Conservation (phyloP, 2,888 invertebrate species). For the Leucophora obtusa region DNA sequence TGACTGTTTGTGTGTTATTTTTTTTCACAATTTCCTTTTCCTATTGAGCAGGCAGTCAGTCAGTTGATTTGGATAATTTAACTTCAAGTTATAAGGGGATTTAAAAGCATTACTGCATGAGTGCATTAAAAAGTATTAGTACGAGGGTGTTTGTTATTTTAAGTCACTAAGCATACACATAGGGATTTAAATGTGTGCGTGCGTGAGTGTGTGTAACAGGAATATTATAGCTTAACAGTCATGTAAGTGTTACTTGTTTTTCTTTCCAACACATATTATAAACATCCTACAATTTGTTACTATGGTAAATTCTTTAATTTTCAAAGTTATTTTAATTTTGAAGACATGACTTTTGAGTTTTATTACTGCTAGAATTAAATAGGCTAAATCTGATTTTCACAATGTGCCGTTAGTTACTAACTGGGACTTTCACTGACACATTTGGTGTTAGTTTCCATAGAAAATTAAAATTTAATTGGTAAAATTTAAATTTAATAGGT, state of each 20-base stretch:
- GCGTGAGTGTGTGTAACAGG: neutral
- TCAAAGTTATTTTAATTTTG: conserved; percentile 24
- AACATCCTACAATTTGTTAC: conserved; percentile 26
- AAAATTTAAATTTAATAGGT: neutral
- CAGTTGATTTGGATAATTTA: conserved; percentile 54
- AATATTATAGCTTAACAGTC: conserved; percentile 2
- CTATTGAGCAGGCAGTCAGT: conserved; percentile 34
- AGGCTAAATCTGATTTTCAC: too few relatives aligned
- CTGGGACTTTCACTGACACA: too few relatives aligned
- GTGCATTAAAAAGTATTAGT: conserved; percentile 42
- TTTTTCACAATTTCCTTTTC: conserved; percentile 58
- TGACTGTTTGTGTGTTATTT: neutral
- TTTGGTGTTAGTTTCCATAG: too few relatives aligned
- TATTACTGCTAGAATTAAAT: conserved; percentile 34
- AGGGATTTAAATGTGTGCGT: neutral
- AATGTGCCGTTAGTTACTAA: too few relatives aligned
- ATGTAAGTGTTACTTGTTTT: neutral
- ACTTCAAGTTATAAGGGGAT: conserved; percentile 43
- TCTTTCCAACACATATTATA: conserved; percentile 1
- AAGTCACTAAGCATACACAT: neutral
- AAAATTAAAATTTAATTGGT: too few relatives aligned
- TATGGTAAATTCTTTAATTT: conserved; percentile 35
- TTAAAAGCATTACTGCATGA: conserved; percentile 40
- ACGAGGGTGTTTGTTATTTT: conserved; percentile 4
- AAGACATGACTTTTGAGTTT: conserved; percentile 8